A percentile compares a stretch with the other conserved stretches of the same genome.
Evolutionary conservation across 2,113 vertebrate genomes (phyloP).

Genomic region (Melanerpes formicivorus): DNA sequence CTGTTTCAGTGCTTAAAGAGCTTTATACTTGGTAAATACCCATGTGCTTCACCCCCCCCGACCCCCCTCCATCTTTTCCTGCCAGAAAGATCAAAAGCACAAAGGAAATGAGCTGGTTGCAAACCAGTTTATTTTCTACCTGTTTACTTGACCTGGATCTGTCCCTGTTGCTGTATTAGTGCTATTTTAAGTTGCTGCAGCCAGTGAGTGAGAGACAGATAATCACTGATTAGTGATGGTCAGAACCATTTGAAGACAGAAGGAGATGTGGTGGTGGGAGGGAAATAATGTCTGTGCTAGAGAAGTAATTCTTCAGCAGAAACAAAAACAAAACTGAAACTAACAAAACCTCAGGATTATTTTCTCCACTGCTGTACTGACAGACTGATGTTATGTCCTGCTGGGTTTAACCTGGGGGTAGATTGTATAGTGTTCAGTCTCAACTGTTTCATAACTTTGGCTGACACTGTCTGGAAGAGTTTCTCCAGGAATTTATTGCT

Average conservation of each 20-base stretch:
- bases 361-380: background rate
- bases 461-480: background rate
- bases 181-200: background rate
- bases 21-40: background rate
- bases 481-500: conserved; percentile 4
- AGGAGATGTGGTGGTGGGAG: background rate
- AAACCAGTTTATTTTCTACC: background rate
- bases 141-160: background rate
- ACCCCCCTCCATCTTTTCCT: background rate
- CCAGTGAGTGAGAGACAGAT: background rate
- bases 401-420: background rate
- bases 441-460: background rate
- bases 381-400: background rate
- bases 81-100: background rate
- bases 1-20: background rate
- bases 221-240: background rate
- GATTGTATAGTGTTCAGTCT: background rate
- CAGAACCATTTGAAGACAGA: background rate
- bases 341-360: background rate
- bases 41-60: background rate
- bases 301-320: background rate
- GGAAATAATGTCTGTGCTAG: background rate
- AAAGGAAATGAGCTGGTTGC: background rate
- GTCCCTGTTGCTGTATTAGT: background rate
- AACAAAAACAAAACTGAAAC: background rate